Conservation (phyloP, 1,140 invertebrate genomes). For the Acromyrmex charruanus region DNA sequence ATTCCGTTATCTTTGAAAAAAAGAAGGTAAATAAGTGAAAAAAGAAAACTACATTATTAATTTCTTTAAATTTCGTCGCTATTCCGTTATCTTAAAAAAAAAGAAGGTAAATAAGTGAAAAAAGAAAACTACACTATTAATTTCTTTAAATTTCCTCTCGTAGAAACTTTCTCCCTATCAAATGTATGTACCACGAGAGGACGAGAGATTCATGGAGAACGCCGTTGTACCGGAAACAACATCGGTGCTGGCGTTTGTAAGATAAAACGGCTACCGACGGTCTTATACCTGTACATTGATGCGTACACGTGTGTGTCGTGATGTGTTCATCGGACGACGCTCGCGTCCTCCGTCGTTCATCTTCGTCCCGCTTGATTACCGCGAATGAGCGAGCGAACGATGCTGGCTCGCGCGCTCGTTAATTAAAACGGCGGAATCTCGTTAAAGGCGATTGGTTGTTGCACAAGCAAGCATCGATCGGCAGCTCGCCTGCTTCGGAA, state of each 20-base stretch:
- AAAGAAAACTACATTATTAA: neutral
- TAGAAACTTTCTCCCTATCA: neutral
- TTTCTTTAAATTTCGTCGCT: neutral
- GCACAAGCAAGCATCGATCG: slow-evolving; percentile 69
- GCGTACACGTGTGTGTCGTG: slow-evolving; percentile 70
- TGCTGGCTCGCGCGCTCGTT: slow-evolving; percentile 61
- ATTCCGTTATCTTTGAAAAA: neutral
- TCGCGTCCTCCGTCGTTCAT: slow-evolving; percentile 17
- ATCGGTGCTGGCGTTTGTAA: slow-evolving; percentile 76
- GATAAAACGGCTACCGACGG: slow-evolving; percentile 74
- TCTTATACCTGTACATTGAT: slow-evolving; percentile 70
- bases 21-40: neutral
- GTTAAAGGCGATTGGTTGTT: slow-evolving; percentile 74
- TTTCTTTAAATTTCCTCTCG: neutral
- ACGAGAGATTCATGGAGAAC: slow-evolving; percentile 22
- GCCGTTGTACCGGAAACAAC: slow-evolving; percentile 61
- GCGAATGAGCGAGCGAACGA: slow-evolving; percentile 29
- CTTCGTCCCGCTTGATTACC: slow-evolving; percentile 58
- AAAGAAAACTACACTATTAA: neutral
- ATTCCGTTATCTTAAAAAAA: neutral
- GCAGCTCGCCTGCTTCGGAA: slow-evolving; percentile 63
- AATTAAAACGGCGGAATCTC: slow-evolving; percentile 76
- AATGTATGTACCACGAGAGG: neutral
- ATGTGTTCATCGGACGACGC: slow-evolving; percentile 75
- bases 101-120: neutral